Conservation (phyloP, 2,888 invertebrate species). For the Perizoma flavofasciatum region DNA sequence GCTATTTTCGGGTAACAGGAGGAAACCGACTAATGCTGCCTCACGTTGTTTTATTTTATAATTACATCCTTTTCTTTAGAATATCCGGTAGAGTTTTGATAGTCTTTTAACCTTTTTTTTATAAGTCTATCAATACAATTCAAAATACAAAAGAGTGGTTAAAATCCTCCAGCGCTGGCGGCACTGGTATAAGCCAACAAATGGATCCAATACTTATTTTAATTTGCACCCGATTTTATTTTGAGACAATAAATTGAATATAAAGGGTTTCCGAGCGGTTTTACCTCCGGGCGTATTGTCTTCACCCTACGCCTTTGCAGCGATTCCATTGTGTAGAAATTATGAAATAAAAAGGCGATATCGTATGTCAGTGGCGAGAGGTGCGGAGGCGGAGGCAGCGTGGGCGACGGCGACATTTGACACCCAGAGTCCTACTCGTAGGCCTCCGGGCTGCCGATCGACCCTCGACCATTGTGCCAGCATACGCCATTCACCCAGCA, state of each 20-base stretch:
- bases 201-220: constrained; percentile 69
- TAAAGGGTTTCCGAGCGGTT: constrained; percentile 81
- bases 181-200: constrained; percentile 40
- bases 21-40: constrained; percentile 32
- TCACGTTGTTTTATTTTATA: constrained; percentile 31
- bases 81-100: constrained; percentile 18
- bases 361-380: constrained; percentile 74
- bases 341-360: constrained; percentile 82
- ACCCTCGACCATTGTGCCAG: constrained; percentile 45
- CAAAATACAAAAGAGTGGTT: constrained; percentile 51
- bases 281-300: constrained; percentile 83
- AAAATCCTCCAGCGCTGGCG: constrained; percentile 50
- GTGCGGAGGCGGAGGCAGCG: constrained; percentile 56
- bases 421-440: constrained; percentile 45
- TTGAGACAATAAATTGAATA: constrained; percentile 80
- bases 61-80: constrained; percentile 29
- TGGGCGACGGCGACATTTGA: constrained; percentile 61
- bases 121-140: constrained; percentile 34
- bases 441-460: constrained; percentile 42
- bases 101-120: constrained; percentile 14
- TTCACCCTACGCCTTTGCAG: constrained; percentile 79
- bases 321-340: constrained; percentile 76
- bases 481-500: constrained; percentile 66
- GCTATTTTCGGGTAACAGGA: constrained; percentile 39
- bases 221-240: constrained; percentile 84